Evolutionary conservation across 2,888 invertebrate genomes (phyloP), one percentile per base, ranked within the genome.

Genomic region (Zaprionus bogoriensis): DNA sequence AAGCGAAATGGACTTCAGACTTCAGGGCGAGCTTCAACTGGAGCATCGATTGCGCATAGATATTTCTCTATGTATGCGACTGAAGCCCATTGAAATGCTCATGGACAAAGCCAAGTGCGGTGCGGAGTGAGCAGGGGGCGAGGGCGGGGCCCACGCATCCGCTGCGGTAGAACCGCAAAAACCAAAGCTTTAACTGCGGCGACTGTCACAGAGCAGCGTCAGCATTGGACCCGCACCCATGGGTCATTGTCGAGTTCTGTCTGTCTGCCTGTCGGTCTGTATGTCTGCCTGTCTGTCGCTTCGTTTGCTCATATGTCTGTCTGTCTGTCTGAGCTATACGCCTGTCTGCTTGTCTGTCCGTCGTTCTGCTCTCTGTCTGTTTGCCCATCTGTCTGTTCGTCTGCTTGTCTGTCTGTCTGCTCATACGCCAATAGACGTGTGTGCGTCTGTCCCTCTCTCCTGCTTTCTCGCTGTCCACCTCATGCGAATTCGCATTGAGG

Each of bases 91-190:
- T n/a, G n/a, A n/a, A n/a, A n/a, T n/a, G n/a, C n/a, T 3, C 7
- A 17, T 9, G 6, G 9, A 36, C 32, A 17, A 36, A 36, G 32
- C 20, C 41, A 41, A n/a, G 3, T 1, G 41, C 32, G 7, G 10
- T 10, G 10, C 3, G 19, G n/a, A 4, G 1, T 7, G 22, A 14
- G n/a, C 1, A 7, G 2, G 2, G 7, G 2, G 1, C 4, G 17
- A 19, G 12, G 27, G 9, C 14, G 39, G 23, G 58, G 71, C 68
- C 72, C 71, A 68, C 25, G 32, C 32, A 36, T 84, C 73, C 73
- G 68, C 67, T 87, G 87, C 66, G 79, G 85, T 78, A 57, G 59
- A 74, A 89, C 88, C 88, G 80, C 88, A 88, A 79, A 79, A 88
- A 87, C 88, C 88, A 85, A 89, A 87, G 84, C 87, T 82, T 81